A percentile compares a stretch with the other conserved stretches of the same genome.
Conservation (phyloP, 2,888 invertebrate genomes). For the Onthophagus sagittarius region DNA sequence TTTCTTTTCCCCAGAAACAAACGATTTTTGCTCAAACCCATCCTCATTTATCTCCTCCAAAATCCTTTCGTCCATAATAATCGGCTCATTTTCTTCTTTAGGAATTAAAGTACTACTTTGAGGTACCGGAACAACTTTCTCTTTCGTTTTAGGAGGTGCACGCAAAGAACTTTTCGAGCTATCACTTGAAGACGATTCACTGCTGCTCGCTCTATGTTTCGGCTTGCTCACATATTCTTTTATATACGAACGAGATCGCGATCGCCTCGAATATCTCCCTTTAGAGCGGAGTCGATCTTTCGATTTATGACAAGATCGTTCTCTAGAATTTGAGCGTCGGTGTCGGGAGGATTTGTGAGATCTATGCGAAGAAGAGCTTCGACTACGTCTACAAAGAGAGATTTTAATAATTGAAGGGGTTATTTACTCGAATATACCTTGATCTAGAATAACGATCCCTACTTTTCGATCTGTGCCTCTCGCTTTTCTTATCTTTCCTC, state of each 20-base stretch:
- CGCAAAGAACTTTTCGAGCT: slow-evolving; percentile 17
- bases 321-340: slow-evolving; percentile 34
- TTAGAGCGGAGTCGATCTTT: slow-evolving; percentile 26
- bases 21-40: slow-evolving; percentile 59
- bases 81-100: slow-evolving; percentile 48
- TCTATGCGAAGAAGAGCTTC: slow-evolving; percentile 32
- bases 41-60: slow-evolving; percentile 70
- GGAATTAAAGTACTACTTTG: background rate
- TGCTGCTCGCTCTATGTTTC: slow-evolving; percentile 33
- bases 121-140: slow-evolving; percentile 12
- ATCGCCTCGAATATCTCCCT: slow-evolving; percentile 37
- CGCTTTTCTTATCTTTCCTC: slow-evolving; percentile 33
- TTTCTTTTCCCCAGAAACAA: slow-evolving; percentile 56
- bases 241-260: slow-evolving; percentile 44
- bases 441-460: slow-evolving; percentile 39
- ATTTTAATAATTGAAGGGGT: background rate
- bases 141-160: slow-evolving; percentile 20
- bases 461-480: slow-evolving; percentile 37
- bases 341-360: slow-evolving; percentile 33
- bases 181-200: slow-evolving; percentile 27
- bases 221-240: slow-evolving; percentile 41
- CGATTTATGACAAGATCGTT: slow-evolving; percentile 29
- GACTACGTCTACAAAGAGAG: slow-evolving; percentile 35
- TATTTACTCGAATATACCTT: slow-evolving; percentile 24
- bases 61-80: slow-evolving; percentile 55